Percentiles rank a stretch among this genome's conserved stretches.
Evolutionary conservation across 1,140 invertebrate genomes (phyloP).

Genomic region (Drosophila santomea): DNA sequence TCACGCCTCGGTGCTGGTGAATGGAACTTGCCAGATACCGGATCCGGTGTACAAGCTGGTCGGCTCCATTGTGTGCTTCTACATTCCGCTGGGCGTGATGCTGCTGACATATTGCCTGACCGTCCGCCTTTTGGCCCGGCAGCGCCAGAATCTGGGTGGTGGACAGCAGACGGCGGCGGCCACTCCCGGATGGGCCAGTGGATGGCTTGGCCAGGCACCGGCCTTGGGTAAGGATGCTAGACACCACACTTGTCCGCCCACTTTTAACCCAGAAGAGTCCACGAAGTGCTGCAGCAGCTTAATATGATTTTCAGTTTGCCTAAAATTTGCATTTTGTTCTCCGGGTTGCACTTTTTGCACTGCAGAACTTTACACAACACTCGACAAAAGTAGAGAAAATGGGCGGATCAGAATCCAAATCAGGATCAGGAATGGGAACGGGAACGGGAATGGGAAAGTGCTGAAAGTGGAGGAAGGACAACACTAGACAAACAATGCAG

Average conservation of each 20-base stretch:
- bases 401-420: too few species aligned
- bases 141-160: constrained; percentile 90
- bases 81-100: constrained; percentile 97
- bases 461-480: not conserved
- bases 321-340: constrained; percentile 48
- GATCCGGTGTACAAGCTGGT: constrained; percentile 96
- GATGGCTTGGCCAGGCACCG: constrained; percentile 87
- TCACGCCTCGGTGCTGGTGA: constrained; percentile 91
- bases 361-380: constrained; percentile 30
- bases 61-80: constrained; percentile 97
- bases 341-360: constrained; percentile 40
- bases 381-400: not conserved
- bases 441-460: not conserved
- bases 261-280: not conserved
- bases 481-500: constrained; percentile 30
- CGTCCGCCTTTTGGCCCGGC: constrained; percentile 91
- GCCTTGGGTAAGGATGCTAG: constrained; percentile 85
- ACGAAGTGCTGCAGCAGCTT: constrained; percentile 22
- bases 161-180: constrained; percentile 69
- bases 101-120: constrained; percentile 96
- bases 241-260: not conserved
- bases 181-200: constrained; percentile 86
- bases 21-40: constrained; percentile 93
- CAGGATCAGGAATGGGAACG: not conserved
- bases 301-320: constrained; percentile 60